Evolutionary conservation across 2,797 vertebrate genomes (phyloP), one percentile per base, ranked within the genome.

Genomic region (Anas bahamensis): DNA sequence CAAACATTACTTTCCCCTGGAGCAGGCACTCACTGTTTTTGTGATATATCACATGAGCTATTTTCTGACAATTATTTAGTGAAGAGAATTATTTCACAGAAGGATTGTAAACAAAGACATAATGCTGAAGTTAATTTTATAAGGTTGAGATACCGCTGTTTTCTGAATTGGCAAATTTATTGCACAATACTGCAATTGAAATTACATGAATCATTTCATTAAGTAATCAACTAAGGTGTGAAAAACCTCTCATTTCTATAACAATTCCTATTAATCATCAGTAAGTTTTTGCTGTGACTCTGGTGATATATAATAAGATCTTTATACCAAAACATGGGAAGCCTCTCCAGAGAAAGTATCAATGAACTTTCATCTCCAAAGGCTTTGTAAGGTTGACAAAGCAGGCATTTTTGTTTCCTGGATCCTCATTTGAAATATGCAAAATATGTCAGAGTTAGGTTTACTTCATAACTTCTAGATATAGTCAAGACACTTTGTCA

Each of bases 21-120:
- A 63, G 93, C 57, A 80, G 16, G 69, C 24, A 59, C 12, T 61
- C 52, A 39, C 24, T 31, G 11, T 52, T 96, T 89, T 88, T 52
- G 14, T 64, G 53, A 85, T 61, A 41, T 9, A 82, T 26, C 26
- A 39, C 11, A 76, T 63, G 31, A 76, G 31, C 68, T 86, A n/a
- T 72, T 87, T 96, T 94, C 66, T 82, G 11, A 42, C 83, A 80
- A 66, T 68, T 94, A 29, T 33, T 74, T 95, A 39, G 39, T 86
- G 22, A 86, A 89, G 55, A 63, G 1, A 35, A 75, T 11, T 84
- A 46, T 80, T 96, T 95, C 42, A 37, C 7, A 82, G 72, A 41
- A 76, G 28, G 16, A 64, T 89, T 71, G 60, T 75, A 88, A 82
- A 31, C 22, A 69, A 94, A 92, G 61, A 74, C 11, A 60, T 5